Evolutionary conservation across 2,113 vertebrate species (phyloP).

Genomic region (Circaetus cinerascens): DNA sequence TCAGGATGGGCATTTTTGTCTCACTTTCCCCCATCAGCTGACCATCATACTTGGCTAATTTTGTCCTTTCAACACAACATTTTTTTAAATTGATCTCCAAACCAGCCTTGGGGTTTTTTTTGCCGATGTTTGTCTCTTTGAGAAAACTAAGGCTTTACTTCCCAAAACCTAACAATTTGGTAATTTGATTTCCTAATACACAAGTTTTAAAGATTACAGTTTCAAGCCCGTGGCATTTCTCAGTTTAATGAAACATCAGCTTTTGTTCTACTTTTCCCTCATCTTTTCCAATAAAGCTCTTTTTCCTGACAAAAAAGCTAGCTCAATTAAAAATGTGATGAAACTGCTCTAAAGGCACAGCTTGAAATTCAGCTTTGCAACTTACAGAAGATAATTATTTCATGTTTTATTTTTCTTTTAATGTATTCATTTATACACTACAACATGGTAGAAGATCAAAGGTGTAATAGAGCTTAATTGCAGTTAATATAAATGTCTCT

Average conservation of each 20-base stretch:
- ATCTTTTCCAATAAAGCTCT: not conserved
- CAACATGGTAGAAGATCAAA: constrained; percentile 24
- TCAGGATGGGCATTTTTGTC: not conserved
- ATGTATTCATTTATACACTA: not conserved
- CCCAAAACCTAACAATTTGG: not conserved
- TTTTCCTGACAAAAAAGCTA: constrained; percentile 1
- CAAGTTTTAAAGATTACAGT: not conserved
- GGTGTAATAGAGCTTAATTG: constrained; percentile 21
- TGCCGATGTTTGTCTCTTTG: not conserved
- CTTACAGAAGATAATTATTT: constrained; percentile 16
- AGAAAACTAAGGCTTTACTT: not conserved
- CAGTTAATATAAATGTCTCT: not conserved
- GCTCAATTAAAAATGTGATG: not conserved
- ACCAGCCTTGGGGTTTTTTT: not conserved
- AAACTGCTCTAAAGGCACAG: not conserved
- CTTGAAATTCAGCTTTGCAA: constrained; percentile 7
- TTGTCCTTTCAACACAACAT: not conserved
- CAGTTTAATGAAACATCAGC: not conserved
- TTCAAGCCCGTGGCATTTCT: not conserved
- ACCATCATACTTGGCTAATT: not conserved
- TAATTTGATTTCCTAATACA: not conserved
- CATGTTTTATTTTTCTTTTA: not conserved
- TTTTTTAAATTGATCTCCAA: not conserved
- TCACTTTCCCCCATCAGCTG: not conserved
- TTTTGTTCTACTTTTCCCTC: not conserved